Evolutionary conservation across 2,888 invertebrate genomes (phyloP).

Genomic region (Selenia dentaria): DNA sequence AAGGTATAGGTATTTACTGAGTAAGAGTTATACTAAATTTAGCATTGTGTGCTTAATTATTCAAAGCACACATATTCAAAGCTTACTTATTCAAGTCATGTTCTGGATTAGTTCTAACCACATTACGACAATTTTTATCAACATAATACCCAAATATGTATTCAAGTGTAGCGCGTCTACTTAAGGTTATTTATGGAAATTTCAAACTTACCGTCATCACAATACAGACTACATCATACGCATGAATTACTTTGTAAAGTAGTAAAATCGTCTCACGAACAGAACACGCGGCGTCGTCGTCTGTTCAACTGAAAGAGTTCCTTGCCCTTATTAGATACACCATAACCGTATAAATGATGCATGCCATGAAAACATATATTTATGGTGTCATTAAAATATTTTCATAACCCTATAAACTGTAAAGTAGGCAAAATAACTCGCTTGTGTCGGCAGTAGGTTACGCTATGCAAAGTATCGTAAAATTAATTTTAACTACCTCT

Average conservation of each 20-base stretch:
- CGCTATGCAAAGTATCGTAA: constrained; percentile 23
- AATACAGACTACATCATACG: constrained; percentile 37
- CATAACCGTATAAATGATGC: constrained; percentile 50
- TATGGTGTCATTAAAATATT: constrained; percentile 35
- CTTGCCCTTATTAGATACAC: constrained; percentile 41
- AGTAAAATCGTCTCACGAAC: constrained; percentile 63
- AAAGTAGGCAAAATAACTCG: constrained; percentile 34
- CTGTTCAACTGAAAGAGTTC: constrained; percentile 48
- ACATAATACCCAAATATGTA: constrained; percentile 77
- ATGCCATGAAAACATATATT: constrained; percentile 42
- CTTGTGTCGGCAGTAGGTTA: constrained; percentile 15
- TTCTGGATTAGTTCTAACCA: constrained; percentile 53
- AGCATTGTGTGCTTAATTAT: neutral
- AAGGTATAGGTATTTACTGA: too few relatives aligned
- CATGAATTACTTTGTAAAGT: constrained; percentile 35
- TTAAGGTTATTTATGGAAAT: constrained; percentile 18
- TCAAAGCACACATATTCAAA: neutral
- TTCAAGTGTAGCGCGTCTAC: constrained; percentile 65
- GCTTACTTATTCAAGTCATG: constrained; percentile 45
- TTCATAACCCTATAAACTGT: constrained; percentile 42
- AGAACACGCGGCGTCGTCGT: constrained; percentile 53
- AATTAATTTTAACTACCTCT: constrained; percentile 25
- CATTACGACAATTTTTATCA: constrained; percentile 70
- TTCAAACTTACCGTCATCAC: constrained; percentile 35
- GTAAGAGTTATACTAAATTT: too few relatives aligned